Base-by-base conservation (phyloP, 2,113 vertebrate genomes). In the Morone saxatilis region DNA sequence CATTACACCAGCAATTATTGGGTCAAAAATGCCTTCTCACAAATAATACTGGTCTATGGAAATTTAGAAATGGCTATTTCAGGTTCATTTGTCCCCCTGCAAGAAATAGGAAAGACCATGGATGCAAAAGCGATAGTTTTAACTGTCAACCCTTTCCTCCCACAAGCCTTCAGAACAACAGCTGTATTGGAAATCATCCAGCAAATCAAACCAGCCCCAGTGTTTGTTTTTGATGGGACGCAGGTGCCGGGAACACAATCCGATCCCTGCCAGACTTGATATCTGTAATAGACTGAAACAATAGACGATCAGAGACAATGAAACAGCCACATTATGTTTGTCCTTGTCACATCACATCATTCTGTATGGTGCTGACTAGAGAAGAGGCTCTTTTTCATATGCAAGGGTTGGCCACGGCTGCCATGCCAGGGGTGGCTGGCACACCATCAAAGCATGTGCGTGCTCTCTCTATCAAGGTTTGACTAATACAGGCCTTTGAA, bases 311-410 rank as follows among this genome's bases (percentile, higher is more conserved):
- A 41, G 73, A 88, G 72, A 80, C 89, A 81, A 90, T 71, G 53
- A 82, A 84, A 83, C 88, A 63, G 72, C 83, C 57, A 45, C 51
- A 45, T 78, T 84, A 59, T 61, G 82, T 77, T 85, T 86, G 89
- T 91, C 83, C 90, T 88, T 83, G 89, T 91, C 90, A 72, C 76
- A 76, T 88, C 83, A 56, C 80, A 87, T 90, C 84, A 74, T 78
- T 43, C 22, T 38, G 76, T 59, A 31, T 56, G 80, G 69, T 13
- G 84, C 61, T 6, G 87, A 74, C 51, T 43, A 36, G 71, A 51
- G 54, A 81, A 12, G 57, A 83, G 78, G 25, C 72, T 81, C 53
- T 69, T 84, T 31, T 74, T 72, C 67, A 57, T 36, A 78, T 51
- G 81, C 60, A 62, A 63, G 17, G 70, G 51, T 67, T 20, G 61